phyloP scores from a whole-genome alignment of 92 coral and sea anemone genomes.

The Meandrina meandrites region DNA sequence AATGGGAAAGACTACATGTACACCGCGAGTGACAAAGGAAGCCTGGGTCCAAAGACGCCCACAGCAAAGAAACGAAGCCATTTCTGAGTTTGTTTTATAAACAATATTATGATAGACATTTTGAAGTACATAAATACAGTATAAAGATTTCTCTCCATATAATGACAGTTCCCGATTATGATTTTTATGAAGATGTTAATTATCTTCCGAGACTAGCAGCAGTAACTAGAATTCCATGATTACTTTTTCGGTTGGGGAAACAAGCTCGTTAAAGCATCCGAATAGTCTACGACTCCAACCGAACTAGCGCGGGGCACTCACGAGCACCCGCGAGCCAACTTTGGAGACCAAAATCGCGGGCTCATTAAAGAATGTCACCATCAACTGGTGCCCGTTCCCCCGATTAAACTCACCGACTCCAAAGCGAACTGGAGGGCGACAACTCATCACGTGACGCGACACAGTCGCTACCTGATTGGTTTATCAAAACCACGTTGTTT shows the following conservation, averaged over 20 bases:
- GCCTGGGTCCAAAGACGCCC: not conserved
- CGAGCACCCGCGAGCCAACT: not conserved
- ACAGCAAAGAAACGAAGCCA: not conserved
- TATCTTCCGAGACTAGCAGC: not conserved
- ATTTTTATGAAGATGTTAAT: not conserved
- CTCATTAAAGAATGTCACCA: not conserved
- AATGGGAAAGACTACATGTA: not conserved
- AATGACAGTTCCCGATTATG: not conserved
- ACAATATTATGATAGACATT: not conserved
- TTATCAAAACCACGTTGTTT: slow-evolving; percentile 5
- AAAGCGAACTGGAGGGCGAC: not conserved
- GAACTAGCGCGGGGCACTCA: not conserved
- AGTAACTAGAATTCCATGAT: not conserved
- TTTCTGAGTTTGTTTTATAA: too few species aligned
- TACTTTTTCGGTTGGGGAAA: not conserved
- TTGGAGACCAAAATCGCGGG: not conserved
- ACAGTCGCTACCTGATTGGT: slow-evolving; percentile 34
- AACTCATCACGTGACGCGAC: slow-evolving; percentile 25
- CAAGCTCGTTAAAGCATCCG: not conserved
- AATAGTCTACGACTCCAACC: not conserved
- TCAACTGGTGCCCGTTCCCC: not conserved
- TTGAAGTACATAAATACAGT: not conserved
- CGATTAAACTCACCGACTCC: not conserved
- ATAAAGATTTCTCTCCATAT: not conserved
- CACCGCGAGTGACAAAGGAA: not conserved